These are phyloP conservation scores for Plectropomus leopardus DNA, from an alignment of 2,113 vertebrate species.

Conservation along the genomic window DNA sequence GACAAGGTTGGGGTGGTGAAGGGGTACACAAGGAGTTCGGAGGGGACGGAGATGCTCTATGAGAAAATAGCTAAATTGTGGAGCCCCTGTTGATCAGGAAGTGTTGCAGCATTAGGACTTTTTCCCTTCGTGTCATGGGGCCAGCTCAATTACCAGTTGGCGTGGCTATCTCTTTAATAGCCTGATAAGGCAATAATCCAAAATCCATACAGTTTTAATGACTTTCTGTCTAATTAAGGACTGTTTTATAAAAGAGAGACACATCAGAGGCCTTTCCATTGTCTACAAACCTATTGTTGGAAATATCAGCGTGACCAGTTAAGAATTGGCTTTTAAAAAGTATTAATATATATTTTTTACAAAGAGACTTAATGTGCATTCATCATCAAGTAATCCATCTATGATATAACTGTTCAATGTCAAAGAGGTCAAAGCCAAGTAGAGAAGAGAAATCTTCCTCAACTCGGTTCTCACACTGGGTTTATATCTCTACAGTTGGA, in stretches of 20 bases:
- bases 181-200: conserved; percentile 84
- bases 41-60: conserved; percentile 30
- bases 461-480: conserved; percentile 69
- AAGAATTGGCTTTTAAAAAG: conserved; percentile 62
- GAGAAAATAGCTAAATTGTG: conserved; percentile 60
- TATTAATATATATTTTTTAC: conserved; percentile 50
- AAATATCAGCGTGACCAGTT: conserved; percentile 56
- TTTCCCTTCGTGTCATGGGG: conserved; percentile 56
- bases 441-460: conserved; percentile 57
- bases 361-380: conserved; percentile 18
- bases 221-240: conserved; percentile 83
- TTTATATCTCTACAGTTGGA: conserved; percentile 38
- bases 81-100: conserved; percentile 49
- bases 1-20: conserved; percentile 45
- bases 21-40: conserved; percentile 30
- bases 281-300: conserved; percentile 74
- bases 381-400: conserved; percentile 59
- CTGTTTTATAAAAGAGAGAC: conserved; percentile 67
- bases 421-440: conserved; percentile 57
- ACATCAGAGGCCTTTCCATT: conserved; percentile 60
- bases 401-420: conserved; percentile 59
- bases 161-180: conserved; percentile 78
- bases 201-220: conserved; percentile 85
- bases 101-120: conserved; percentile 56
- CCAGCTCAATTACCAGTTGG: conserved; percentile 82